phyloP scores from a whole-genome alignment of 2,113 vertebrate genomes.

The Rhabdomys dilectus region DNA sequence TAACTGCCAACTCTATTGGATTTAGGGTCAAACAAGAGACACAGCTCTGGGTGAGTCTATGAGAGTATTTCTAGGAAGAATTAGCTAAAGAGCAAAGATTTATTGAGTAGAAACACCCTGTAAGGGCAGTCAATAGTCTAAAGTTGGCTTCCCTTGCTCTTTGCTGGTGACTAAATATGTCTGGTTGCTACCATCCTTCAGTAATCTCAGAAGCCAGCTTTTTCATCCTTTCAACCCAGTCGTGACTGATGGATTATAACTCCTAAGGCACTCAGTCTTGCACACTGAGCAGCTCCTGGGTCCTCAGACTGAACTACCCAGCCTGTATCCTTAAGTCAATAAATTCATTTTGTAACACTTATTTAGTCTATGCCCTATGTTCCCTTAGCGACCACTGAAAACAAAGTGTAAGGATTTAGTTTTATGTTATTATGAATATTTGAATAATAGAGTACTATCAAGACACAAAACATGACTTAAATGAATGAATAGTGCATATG shows the following conservation, averaged over 20 bases:
- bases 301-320: not conserved
- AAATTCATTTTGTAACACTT: too few relatives aligned
- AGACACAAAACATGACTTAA: not conserved
- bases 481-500: not conserved
- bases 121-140: not conserved
- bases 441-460: not conserved
- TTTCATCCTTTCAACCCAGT: not conserved
- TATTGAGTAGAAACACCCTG: too few relatives aligned
- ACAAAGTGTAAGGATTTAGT: not conserved
- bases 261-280: not conserved
- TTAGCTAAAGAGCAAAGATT: not conserved
- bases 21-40: not conserved
- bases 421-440: not conserved
- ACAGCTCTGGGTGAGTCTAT: too few relatives aligned
- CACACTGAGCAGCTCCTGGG: not conserved
- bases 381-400: not conserved
- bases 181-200: not conserved
- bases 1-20: not conserved
- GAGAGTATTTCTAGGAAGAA: not conserved
- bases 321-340: not conserved
- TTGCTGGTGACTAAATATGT: not conserved
- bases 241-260: too few relatives aligned
- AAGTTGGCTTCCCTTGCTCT: not conserved
- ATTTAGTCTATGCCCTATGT: not conserved
- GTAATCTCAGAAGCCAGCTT: not conserved